Conservation (phyloP, 2,797 vertebrate species). For the Lagodon rhomboides region DNA sequence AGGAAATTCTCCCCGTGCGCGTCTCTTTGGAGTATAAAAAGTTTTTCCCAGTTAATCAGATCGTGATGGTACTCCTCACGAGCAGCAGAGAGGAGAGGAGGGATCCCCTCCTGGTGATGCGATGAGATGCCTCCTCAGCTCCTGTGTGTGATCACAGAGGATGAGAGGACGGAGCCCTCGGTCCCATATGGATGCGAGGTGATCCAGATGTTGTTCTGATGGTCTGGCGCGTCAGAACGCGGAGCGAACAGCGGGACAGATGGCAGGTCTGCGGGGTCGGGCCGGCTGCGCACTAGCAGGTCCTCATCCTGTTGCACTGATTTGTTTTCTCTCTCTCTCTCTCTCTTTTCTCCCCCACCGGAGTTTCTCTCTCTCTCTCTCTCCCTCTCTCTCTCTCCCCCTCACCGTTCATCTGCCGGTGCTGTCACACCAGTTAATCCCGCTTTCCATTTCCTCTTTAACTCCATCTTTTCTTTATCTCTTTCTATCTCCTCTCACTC, state of each 20-base stretch:
- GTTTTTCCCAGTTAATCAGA: constrained; percentile 55
- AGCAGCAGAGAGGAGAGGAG: not conserved
- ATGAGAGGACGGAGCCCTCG: constrained; percentile 25
- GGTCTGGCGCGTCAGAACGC: constrained; percentile 43
- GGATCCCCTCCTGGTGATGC: constrained; percentile 34
- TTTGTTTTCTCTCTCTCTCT: constrained; percentile 23
- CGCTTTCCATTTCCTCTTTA: constrained; percentile 73
- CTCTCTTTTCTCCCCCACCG: constrained; percentile 28
- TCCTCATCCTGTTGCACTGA: constrained; percentile 82
- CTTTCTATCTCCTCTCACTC: constrained; percentile 75
- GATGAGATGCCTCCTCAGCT: constrained; percentile 41
- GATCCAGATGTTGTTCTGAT: constrained; percentile 73
- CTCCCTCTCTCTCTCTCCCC: constrained; percentile 6
- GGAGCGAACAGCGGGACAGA: constrained; percentile 67
- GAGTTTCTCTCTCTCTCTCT: constrained; percentile 60
- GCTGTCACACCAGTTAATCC: constrained; percentile 75
- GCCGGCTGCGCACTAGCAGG: constrained; percentile 74
- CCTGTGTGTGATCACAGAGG: constrained; percentile 45
- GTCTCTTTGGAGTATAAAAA: constrained; percentile 47
- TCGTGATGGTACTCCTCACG: constrained; percentile 46
- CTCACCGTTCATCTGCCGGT: constrained; percentile 62
- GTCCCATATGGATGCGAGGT: constrained; percentile 55
- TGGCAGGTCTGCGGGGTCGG: constrained; percentile 69
- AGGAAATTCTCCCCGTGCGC: constrained; percentile 23
- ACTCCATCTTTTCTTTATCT: constrained; percentile 77